A percentile compares a stretch with the other conserved stretches of the same genome.
Evolutionary conservation across 2,888 invertebrate species (phyloP).

Genomic region (Xanthia togata): DNA sequence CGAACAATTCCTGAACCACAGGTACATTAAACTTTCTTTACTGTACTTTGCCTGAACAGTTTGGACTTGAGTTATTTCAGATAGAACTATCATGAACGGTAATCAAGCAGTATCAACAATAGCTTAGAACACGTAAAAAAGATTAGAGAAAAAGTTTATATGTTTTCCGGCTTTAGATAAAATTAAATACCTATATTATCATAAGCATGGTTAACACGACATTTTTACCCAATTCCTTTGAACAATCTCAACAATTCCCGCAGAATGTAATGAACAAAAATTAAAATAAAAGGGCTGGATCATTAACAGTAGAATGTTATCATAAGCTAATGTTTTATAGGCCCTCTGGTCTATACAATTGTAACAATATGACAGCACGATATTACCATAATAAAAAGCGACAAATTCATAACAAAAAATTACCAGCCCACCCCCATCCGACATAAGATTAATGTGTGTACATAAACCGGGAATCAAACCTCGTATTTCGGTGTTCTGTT

Average conservation of each 20-base stretch:
- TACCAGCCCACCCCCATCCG: constrained; percentile 81
- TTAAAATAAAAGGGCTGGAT: background rate
- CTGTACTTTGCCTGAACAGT: background rate
- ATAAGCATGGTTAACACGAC: background rate
- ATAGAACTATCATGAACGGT: background rate
- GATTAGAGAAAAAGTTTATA: background rate
- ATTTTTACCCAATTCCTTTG: background rate
- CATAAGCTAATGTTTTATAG: constrained; percentile 30
- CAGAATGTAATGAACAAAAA: background rate
- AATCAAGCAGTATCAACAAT: background rate
- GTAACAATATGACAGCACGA: constrained; percentile 58
- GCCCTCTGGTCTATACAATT: constrained; percentile 37
- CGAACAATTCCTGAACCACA: background rate
- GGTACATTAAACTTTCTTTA: background rate
- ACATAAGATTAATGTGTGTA: constrained; percentile 81
- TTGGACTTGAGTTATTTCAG: background rate
- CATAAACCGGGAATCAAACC: constrained; percentile 79
- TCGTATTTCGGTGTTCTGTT: constrained; percentile 83
- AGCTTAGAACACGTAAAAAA: background rate
- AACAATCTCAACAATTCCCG: background rate
- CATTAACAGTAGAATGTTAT: constrained; percentile 22
- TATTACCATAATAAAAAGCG: constrained; percentile 66
- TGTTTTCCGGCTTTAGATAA: background rate
- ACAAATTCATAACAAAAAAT: constrained; percentile 74
- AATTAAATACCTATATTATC: too few relatives aligned